Evolutionary conservation across 2,113 vertebrate species (phyloP).

Genomic region (Caloenas nicobarica): DNA sequence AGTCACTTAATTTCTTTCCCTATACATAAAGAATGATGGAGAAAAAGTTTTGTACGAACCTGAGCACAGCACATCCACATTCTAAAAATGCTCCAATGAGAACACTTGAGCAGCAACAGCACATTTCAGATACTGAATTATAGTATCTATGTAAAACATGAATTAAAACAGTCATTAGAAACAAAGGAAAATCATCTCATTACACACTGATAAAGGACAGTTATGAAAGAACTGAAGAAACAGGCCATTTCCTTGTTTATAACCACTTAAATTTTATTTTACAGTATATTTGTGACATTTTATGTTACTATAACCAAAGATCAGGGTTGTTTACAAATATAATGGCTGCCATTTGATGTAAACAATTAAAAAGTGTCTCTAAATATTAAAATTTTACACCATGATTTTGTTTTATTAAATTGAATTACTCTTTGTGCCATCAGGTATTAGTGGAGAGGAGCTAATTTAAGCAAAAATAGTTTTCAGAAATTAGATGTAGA

Average conservation of each 20-base stretch:
- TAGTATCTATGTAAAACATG: not conserved
- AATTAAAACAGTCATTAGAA: not conserved
- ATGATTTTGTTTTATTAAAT: constrained; percentile 72
- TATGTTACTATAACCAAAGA: constrained; percentile 74
- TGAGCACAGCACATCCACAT: not conserved
- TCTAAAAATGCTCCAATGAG: not conserved
- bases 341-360: constrained; percentile 75
- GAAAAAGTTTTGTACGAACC: not conserved
- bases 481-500: constrained; percentile 72
- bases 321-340: constrained; percentile 77
- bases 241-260: constrained; percentile 42
- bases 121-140: not conserved
- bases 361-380: constrained; percentile 77
- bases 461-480: constrained; percentile 77
- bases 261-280: constrained; percentile 82
- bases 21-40: too few species aligned
- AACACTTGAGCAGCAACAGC: not conserved
- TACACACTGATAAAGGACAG: not conserved
- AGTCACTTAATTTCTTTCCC: too few species aligned
- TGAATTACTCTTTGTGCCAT: constrained; percentile 67
- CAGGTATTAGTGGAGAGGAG: constrained; percentile 62
- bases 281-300: constrained; percentile 76
- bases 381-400: constrained; percentile 81
- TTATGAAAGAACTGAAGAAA: not conserved
- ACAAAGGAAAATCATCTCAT: not conserved